A percentile compares a stretch with the other conserved stretches of the same genome.
Evolutionary conservation across 53 echinoderm and acorn worm genomes (phyloP).

Genomic region (Zoroaster sp.): DNA sequence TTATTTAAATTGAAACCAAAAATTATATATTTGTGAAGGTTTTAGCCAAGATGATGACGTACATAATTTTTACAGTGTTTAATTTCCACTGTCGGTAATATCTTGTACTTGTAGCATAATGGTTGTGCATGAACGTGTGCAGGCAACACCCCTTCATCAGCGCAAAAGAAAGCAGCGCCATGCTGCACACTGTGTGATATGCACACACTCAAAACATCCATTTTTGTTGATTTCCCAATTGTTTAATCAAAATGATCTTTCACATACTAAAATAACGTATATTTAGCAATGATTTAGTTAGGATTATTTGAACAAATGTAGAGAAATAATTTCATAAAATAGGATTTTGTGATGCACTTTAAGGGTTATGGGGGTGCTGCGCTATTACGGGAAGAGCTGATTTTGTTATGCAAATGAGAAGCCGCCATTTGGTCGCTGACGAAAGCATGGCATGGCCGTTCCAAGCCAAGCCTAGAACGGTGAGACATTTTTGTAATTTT

Average conservation of each 20-base stretch:
- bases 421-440: conserved; percentile 67
- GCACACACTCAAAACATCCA: not conserved
- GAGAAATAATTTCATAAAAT: not conserved
- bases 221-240: conserved; percentile 16
- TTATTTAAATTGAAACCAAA: too few species aligned
- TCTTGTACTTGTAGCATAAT: too few species aligned
- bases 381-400: conserved; percentile 63
- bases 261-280: not conserved
- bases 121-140: too few species aligned
- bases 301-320: not conserved
- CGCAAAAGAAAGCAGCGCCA: too few species aligned
- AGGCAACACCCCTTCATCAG: too few species aligned
- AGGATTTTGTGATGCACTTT: not conserved
- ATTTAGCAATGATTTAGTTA: not conserved
- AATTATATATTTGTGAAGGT: too few species aligned
- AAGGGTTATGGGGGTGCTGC: conserved; percentile 10
- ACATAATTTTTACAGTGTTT: too few species aligned
- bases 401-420: conserved; percentile 83
- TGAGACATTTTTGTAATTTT: conserved; percentile 58
- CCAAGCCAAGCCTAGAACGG: conserved; percentile 26
- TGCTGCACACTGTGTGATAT: not conserved
- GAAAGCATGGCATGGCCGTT: conserved; percentile 44
- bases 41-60: too few species aligned
- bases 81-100: too few species aligned
- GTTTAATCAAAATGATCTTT: not conserved